Base-by-base conservation (phyloP, 2,113 vertebrate genomes). In the Gopherus flavomarginatus region DNA sequence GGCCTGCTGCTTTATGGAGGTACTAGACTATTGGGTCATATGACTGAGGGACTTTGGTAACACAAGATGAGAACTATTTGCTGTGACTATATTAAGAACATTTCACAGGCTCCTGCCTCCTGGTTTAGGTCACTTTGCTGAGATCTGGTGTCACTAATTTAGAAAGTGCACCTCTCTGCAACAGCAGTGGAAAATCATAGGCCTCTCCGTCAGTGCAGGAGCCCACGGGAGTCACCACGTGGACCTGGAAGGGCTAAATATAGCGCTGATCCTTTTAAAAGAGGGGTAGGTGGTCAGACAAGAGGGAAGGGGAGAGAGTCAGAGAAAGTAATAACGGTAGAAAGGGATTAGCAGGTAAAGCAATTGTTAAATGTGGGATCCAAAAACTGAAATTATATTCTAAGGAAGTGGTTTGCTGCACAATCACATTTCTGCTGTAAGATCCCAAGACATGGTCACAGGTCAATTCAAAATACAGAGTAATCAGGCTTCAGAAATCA, bases 101-200 rank as follows among this genome's bases (percentile, higher is more conserved):
- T 88, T 96, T 95, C 94, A 90, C 88, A 94, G 92, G 92, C 96
- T 92, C 89, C 1, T 3, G 83, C 79, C 93, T 94, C 96, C 93
- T 90, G 83, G 59, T 96, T 95, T 93, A 95, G 95, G 94, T 96
- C n/a, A 24, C 86, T 92, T 53, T 49, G 0, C 96, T 81, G 88
- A 92, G 93, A 94, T 97, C 93, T 85, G 79, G 94, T 98, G 94
- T 98, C 96, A 97, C 93, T 91, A 91, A 81, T 95, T 97, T 96
- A 96, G 92, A 97, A 96, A 95, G 94, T 94, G 95, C 91, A 87
- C 54, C 81, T 92, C 87, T 95, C 82, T 97, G 92, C 89, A 91
- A 87, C 4, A 90, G 88, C 85, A 80, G 62, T 97, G 97, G 96
- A 96, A 97, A 97, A 94, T 91, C 3, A 44, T 89, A 90, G 83